Conservation (phyloP, 2,797 vertebrate genomes). For the Epinephelus malabaricus region DNA sequence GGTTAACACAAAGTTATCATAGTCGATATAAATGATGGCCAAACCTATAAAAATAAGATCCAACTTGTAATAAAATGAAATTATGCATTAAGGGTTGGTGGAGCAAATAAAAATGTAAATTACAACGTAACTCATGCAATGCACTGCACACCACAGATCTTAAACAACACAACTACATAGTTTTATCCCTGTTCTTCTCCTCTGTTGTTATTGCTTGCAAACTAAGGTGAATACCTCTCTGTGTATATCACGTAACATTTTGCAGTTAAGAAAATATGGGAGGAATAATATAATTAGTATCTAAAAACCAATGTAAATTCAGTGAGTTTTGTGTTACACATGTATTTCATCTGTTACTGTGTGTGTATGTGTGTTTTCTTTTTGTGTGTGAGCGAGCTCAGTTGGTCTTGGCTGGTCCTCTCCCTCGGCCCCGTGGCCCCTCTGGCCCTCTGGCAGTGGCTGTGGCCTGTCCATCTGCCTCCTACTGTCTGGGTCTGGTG, state of each 20-base stretch:
- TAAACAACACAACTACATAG: neutral
- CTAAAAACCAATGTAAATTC: neutral
- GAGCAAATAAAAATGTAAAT: slow-evolving; percentile 5
- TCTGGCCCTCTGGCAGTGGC: slow-evolving; percentile 82
- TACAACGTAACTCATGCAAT: neutral
- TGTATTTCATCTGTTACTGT: slow-evolving; percentile 33
- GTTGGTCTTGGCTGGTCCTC: slow-evolving; percentile 70
- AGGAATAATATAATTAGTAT: neutral
- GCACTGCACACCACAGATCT: neutral
- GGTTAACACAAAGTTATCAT: neutral
- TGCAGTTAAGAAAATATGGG: neutral
- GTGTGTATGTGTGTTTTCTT: slow-evolving; percentile 19
- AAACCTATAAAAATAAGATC: neutral
- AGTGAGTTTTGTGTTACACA: slow-evolving; percentile 2
- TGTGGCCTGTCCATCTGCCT: slow-evolving; percentile 87
- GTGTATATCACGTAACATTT: slow-evolving; percentile 9
- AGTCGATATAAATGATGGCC: neutral
- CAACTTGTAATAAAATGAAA: neutral
- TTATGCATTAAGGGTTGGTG: neutral
- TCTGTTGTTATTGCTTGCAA: neutral
- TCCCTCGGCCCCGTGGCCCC: slow-evolving; percentile 72
- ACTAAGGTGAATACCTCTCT: neutral
- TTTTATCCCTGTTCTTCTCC: neutral
- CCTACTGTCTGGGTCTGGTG: slow-evolving; percentile 80
- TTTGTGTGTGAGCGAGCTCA: slow-evolving; percentile 50